phyloP scores from a whole-genome alignment of 2,888 invertebrate genomes.

The Cylloceria caligata region DNA sequence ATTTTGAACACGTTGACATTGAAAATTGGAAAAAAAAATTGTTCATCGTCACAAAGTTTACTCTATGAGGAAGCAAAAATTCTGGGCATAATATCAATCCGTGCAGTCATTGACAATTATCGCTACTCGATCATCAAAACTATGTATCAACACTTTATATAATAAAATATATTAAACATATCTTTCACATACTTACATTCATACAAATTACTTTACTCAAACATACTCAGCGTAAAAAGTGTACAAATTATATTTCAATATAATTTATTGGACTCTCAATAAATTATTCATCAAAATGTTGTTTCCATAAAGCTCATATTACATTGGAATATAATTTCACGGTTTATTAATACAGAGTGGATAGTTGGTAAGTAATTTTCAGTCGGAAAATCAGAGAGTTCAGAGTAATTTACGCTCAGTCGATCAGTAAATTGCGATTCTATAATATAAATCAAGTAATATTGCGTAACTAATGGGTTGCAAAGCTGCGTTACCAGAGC shows the following conservation, averaged over 20 bases:
- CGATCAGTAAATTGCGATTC: slow-evolving; percentile 3
- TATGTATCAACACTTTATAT: slow-evolving; percentile 7
- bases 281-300: background rate
- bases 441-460: slow-evolving; percentile 15
- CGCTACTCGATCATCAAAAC: slow-evolving; percentile 22
- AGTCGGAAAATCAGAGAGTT: background rate
- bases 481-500: background rate
- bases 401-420: background rate
- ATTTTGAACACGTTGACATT: too few relatives aligned
- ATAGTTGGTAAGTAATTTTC: slow-evolving; percentile 5
- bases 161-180: background rate
- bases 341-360: background rate
- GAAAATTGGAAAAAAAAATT: too few relatives aligned
- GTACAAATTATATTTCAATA: background rate
- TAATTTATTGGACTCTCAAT: background rate
- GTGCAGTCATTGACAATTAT: slow-evolving; percentile 30
- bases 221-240: background rate
- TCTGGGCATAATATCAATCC: slow-evolving; percentile 5
- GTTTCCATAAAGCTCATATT: background rate
- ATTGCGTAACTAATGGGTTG: slow-evolving; percentile 11
- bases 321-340: background rate
- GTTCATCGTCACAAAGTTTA: too few relatives aligned
- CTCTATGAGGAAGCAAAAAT: too few relatives aligned
- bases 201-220: too few relatives aligned
- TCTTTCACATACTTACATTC: background rate